Percentiles rank a stretch among this genome's conserved stretches.
These are phyloP conservation scores for Thinocorus orbignyianus DNA, from an alignment of 2,113 vertebrate genomes.

Conservation along the genomic window DNA sequence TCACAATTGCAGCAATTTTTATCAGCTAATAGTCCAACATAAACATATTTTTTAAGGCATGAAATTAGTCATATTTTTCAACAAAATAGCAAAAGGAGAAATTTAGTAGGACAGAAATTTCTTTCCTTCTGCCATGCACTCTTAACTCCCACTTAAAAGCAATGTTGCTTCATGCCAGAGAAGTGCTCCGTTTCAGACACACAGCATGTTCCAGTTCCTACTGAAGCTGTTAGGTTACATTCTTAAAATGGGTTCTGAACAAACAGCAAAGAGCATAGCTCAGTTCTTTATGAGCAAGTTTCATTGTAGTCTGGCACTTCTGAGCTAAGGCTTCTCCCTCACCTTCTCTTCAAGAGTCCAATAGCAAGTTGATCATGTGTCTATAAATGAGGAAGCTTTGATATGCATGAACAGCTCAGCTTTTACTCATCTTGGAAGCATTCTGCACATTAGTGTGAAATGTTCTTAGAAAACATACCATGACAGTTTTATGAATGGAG, in stretches of 20 bases:
- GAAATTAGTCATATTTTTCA: background rate
- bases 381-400: slow-evolving; percentile 21
- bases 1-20: background rate
- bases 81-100: background rate
- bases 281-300: background rate
- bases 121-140: background rate
- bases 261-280: background rate
- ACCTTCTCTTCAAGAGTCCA: background rate
- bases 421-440: slow-evolving; percentile 32
- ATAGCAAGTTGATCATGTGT: slow-evolving; percentile 3
- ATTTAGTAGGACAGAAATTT: background rate
- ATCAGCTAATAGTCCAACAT: background rate
- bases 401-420: background rate
- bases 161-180: background rate
- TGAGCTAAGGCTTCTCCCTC: background rate
- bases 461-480: slow-evolving; percentile 6
- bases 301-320: background rate
- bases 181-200: background rate
- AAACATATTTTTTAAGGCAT: background rate
- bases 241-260: background rate
- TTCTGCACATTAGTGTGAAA: slow-evolving; percentile 29
- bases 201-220: background rate
- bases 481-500: slow-evolving; percentile 47
- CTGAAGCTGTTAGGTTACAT: background rate
- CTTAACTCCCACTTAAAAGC: background rate